A percentile compares a stretch with the other conserved stretches of the same genome.
Evolutionary conservation across 2,797 vertebrate species (phyloP).

Genomic region (Ibycter americanus): DNA sequence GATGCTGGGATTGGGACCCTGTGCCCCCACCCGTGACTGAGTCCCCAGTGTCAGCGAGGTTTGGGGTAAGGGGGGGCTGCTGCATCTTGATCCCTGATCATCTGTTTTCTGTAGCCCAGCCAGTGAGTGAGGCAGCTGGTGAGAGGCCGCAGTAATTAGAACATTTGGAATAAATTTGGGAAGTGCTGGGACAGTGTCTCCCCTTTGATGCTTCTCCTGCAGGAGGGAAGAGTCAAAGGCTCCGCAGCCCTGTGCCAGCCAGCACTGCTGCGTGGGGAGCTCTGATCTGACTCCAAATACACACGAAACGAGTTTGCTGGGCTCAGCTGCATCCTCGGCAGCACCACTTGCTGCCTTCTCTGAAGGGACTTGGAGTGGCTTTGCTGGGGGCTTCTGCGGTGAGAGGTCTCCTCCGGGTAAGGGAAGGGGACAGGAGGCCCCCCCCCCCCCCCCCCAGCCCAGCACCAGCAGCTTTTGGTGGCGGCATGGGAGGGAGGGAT

Average conservation of each 20-base stretch:
- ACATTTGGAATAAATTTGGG: slow-evolving; percentile 18
- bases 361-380: background rate
- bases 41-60: background rate
- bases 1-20: background rate
- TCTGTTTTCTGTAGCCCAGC: background rate
- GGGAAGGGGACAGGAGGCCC: background rate
- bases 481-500: background rate
- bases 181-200: background rate
- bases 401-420: background rate
- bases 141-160: background rate
- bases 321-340: background rate
- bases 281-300: background rate
- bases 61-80: background rate
- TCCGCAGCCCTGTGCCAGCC: too few relatives aligned
- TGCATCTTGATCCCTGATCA: background rate
- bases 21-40: background rate
- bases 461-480: background rate
- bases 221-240: background rate
- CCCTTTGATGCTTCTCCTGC: slow-evolving; percentile 1
- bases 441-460: too few relatives aligned
- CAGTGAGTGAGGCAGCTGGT: background rate
- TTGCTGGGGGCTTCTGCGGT: background rate
- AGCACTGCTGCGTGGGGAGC: background rate
- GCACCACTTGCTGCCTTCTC: fast-evolving
- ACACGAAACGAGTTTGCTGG: background rate